phyloP scores from a whole-genome alignment of 2,113 vertebrate genomes.

The Lichenostomus cassidix region DNA sequence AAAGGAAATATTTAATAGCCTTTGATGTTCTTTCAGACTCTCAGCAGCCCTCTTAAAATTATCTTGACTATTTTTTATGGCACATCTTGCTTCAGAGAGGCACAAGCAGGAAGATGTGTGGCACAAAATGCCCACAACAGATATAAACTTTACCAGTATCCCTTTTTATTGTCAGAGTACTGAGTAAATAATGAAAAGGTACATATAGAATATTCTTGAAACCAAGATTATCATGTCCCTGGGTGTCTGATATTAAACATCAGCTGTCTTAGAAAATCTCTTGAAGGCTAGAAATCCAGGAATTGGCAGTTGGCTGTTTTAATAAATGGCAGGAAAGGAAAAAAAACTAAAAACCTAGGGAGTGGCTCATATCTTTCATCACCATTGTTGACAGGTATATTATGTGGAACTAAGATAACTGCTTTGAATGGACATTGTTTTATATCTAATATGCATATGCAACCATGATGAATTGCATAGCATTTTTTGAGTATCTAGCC shows the following conservation, averaged over 20 bases:
- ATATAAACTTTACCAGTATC: neutral
- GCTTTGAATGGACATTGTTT: neutral
- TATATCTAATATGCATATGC: neutral
- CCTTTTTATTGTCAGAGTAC: neutral
- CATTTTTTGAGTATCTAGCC: neutral
- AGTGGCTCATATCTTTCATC: neutral
- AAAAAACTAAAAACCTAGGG: neutral
- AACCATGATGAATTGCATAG: neutral
- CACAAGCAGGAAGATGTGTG: neutral
- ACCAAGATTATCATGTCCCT: neutral
- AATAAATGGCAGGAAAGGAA: neutral
- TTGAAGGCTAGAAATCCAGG: neutral
- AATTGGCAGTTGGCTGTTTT: neutral
- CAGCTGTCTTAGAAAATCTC: neutral
- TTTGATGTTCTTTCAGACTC: neutral
- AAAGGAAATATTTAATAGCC: neutral
- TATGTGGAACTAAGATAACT: neutral
- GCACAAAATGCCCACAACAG: neutral
- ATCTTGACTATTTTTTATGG: neutral
- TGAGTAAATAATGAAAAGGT: neutral
- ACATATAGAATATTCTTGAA: neutral
- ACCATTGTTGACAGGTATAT: neutral
- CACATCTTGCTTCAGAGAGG: neutral
- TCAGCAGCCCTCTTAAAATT: neutral
- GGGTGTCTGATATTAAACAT: neutral